Percentiles rank a stretch among this genome's conserved stretches.
Evolutionary conservation across 2,797 vertebrate genomes (phyloP).

Genomic region (Danio tinwini): DNA sequence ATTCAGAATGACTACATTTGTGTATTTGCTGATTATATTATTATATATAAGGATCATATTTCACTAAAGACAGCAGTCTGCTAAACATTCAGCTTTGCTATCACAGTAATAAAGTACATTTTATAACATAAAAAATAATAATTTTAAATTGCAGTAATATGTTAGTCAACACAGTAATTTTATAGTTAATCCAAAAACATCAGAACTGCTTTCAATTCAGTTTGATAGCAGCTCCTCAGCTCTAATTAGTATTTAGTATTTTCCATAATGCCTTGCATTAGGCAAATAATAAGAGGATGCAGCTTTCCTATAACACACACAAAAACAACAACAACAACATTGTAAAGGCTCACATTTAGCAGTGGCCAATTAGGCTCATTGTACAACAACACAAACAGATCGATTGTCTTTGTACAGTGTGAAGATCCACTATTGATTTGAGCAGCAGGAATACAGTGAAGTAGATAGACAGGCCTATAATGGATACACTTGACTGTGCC

Average conservation of each 20-base stretch:
- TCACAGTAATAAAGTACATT: too few species aligned
- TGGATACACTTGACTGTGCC: background rate
- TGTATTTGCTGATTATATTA: too few species aligned
- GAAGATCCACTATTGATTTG: slow-evolving; percentile 7
- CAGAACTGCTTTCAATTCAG: slow-evolving; percentile 5
- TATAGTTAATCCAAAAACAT: too few species aligned
- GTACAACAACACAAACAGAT: background rate
- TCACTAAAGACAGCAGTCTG: too few species aligned
- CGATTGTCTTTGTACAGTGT: background rate
- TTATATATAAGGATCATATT: too few species aligned
- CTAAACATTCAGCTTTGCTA: too few species aligned
- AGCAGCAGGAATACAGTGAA: background rate
- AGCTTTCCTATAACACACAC: background rate
- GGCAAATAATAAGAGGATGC: background rate
- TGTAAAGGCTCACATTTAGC: background rate
- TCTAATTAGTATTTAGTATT: background rate
- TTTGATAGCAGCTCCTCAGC: background rate
- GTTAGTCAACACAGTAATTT: too few species aligned
- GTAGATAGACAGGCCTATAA: background rate
- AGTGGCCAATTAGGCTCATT: background rate
- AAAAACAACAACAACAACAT: background rate
- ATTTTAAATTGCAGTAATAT: too few species aligned
- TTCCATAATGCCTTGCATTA: background rate
- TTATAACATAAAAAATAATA: too few species aligned
- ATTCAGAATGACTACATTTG: too few species aligned